Evolutionary conservation across 2,888 invertebrate genomes (phyloP).

Genomic region (Doris montereyensis): DNA sequence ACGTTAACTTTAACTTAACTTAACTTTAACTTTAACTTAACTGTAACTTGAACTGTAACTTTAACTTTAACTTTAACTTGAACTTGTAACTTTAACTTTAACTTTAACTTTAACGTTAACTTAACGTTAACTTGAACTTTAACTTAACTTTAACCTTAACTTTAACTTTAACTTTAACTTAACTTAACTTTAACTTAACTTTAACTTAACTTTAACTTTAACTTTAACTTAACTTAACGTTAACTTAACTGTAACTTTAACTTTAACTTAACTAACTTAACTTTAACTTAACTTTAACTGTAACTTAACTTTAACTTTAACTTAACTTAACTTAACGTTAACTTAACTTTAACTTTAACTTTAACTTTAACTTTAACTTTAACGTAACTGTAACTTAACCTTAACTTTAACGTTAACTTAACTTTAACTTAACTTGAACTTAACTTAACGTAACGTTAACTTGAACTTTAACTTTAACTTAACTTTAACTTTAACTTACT

Average conservation of each 20-base stretch:
- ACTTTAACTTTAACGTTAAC: not conserved
- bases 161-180: not conserved
- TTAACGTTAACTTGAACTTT: not conserved
- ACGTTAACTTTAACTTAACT: not conserved
- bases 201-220: not conserved
- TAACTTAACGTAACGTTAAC: not conserved
- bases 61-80: not conserved
- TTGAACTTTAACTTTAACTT: not conserved
- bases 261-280: not conserved
- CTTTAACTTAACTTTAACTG: not conserved
- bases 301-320: not conserved
- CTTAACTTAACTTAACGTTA: not conserved
- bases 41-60: not conserved
- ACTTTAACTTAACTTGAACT: not conserved
- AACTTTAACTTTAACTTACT: not conserved
- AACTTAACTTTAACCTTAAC: too few species aligned
- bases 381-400: not conserved
- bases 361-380: not conserved
- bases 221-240: not conserved
- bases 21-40: not conserved
- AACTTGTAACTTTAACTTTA: not conserved
- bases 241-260: not conserved
- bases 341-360: not conserved
- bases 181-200: not conserved
- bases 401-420: not conserved